Evolutionary conservation across 2,888 invertebrate genomes (phyloP).

Genomic region (Andrena fulva): DNA sequence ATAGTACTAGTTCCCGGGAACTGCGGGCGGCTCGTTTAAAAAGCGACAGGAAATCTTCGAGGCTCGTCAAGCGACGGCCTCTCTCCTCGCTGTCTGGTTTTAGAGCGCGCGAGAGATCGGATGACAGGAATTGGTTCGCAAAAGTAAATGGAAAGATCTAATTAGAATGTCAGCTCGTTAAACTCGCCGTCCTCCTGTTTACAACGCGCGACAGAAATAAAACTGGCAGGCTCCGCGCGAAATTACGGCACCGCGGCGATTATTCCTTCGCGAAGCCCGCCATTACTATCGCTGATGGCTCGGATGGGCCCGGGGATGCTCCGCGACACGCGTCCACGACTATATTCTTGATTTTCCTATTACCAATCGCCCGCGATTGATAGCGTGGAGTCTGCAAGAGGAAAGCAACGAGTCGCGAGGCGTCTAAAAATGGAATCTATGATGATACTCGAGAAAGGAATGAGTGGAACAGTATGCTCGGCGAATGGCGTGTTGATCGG

Average conservation of each 20-base stretch:
- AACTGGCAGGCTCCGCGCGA: conserved; percentile 56
- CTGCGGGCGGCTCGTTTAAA: neutral
- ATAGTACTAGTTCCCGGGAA: neutral
- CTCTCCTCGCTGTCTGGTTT: conserved; percentile 35
- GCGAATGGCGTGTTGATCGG: too few relatives aligned
- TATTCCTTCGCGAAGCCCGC: conserved; percentile 37
- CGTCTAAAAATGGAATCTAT: neutral
- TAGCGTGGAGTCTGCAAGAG: too few relatives aligned
- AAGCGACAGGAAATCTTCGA: conserved; percentile 27
- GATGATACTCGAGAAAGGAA: too few relatives aligned
- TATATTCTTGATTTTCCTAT: conserved; percentile 34
- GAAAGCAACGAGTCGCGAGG: neutral
- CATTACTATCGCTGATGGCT: conserved; percentile 35
- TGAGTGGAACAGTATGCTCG: too few relatives aligned
- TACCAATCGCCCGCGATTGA: neutral
- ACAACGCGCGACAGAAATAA: conserved; percentile 65
- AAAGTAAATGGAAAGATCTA: conserved; percentile 68
- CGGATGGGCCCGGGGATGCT: conserved; percentile 3
- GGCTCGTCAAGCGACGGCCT: neutral
- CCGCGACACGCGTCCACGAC: neutral
- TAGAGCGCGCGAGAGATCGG: conserved; percentile 35
- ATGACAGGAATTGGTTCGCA: conserved; percentile 59
- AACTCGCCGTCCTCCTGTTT: conserved; percentile 61
- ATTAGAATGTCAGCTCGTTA: conserved; percentile 70
- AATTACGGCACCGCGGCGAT: conserved; percentile 29